Evolutionary conservation across 2,888 invertebrate species (phyloP), one percentile per base, ranked within the genome.

Genomic region (Heliconius sara): DNA sequence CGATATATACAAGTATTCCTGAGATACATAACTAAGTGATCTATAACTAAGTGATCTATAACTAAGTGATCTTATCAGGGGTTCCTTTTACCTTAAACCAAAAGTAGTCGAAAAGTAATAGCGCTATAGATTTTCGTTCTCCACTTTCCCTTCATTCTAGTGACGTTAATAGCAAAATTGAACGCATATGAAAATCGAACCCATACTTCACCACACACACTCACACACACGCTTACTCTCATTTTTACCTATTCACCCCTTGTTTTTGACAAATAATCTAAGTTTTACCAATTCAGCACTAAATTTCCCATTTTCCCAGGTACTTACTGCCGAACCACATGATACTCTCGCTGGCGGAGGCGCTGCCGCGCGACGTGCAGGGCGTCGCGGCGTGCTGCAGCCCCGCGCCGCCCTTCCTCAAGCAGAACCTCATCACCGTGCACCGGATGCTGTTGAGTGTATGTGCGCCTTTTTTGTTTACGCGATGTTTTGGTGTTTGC

Each of bases 321-420:
- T 99, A 98, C 92, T 97, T 99, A 72, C 94, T 99, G 80, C 99
- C 99, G 0, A 99, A 99, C 92, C 99, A 99, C 91, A 99, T 99
- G 99, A 90, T 99, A 92, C 89, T 99, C 77, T 97, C 98, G 88
- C 97, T 99, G 80, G 96, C 98, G 0, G 98, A 99, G 91, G 95
- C 96, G 30, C 90, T 99, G 81, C 99, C 99, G 0, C 96, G 98
- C 77, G 99, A 99, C 94, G 96, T 98, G 95, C 98, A 99, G 88
- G 99, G 99, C 2, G 97, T 99, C 81, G 91, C 98, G 81, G 98
- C 99, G 0, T 98, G 98, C 87, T 99, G 99, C 89, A 97, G 97
- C 89, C 99, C 99, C 0, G 97, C 99, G 85, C 99, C 99, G 13
- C 98, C 98, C 13, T 94, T 93, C 86, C 87, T 94, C 83, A 92